Evolutionary conservation across 1,140 invertebrate genomes (phyloP).

Genomic region (Pantala flavescens): DNA sequence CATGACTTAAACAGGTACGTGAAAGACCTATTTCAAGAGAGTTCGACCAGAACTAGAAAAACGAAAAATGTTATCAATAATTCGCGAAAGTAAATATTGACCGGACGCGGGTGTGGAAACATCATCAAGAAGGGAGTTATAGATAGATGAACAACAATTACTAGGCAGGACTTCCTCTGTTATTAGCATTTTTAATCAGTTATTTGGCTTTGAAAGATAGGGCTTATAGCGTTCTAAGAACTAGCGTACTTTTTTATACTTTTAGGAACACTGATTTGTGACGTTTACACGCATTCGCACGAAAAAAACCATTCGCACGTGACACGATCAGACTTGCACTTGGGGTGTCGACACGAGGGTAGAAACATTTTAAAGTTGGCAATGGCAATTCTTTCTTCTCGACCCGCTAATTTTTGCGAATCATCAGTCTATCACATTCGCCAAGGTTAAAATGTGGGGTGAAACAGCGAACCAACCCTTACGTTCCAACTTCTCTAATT

Average conservation of each 20-base stretch:
- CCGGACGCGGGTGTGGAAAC: neutral
- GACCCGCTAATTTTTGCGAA: neutral
- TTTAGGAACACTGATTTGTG: constrained; percentile 5
- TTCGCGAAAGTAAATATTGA: too few species aligned
- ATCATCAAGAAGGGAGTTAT: neutral
- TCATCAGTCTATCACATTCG: constrained; percentile 1
- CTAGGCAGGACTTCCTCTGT: neutral
- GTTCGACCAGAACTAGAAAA: too few species aligned
- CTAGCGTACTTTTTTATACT: neutral
- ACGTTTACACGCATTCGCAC: neutral
- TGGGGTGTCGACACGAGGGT: neutral
- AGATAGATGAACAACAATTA: neutral
- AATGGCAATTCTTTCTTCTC: neutral
- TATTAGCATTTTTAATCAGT: neutral
- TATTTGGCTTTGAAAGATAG: neutral
- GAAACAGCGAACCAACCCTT: neutral
- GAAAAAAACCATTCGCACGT: neutral
- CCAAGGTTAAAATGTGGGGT: neutral
- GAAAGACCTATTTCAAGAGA: too few species aligned
- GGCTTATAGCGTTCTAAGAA: neutral
- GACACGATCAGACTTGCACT: neutral
- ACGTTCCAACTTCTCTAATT: neutral
- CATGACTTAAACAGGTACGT: too few species aligned
- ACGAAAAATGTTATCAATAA: too few species aligned
- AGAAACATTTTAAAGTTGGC: constrained; percentile 7